phyloP scores from a whole-genome alignment of 30 jellyfish, hydroid and myxozoan genomes.

The Morbakka virulenta region DNA sequence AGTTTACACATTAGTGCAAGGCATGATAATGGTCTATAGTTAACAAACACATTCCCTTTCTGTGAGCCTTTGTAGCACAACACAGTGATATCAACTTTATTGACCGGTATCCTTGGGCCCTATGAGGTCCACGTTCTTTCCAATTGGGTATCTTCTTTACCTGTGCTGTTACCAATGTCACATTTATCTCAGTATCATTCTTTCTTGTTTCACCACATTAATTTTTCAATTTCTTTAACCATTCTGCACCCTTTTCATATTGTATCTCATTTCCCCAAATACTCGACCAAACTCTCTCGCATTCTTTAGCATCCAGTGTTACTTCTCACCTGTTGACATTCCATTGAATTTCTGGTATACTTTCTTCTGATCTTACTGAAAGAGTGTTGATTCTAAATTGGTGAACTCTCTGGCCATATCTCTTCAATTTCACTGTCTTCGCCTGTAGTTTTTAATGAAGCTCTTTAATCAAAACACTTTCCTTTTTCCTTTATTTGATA shows the following conservation, averaged over 20 bases:
- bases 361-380: too few relatives aligned
- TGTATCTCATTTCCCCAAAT: too few relatives aligned
- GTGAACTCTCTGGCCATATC: background rate
- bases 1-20: background rate
- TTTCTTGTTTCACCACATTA: too few relatives aligned
- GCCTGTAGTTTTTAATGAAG: background rate
- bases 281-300: too few relatives aligned
- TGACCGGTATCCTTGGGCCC: background rate
- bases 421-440: background rate
- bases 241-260: too few relatives aligned
- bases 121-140: background rate
- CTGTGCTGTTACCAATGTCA: background rate
- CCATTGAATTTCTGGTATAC: too few relatives aligned
- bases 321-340: too few relatives aligned
- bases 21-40: background rate
- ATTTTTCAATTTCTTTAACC: too few relatives aligned
- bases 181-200: too few relatives aligned
- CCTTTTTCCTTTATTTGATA: background rate
- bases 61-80: background rate
- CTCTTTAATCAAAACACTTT: background rate
- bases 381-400: background rate
- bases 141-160: background rate
- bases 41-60: background rate
- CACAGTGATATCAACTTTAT: background rate
- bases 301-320: too few relatives aligned